Evolutionary conservation across 2,113 vertebrate genomes (phyloP).

Genomic region (Lycaon pictus): DNA sequence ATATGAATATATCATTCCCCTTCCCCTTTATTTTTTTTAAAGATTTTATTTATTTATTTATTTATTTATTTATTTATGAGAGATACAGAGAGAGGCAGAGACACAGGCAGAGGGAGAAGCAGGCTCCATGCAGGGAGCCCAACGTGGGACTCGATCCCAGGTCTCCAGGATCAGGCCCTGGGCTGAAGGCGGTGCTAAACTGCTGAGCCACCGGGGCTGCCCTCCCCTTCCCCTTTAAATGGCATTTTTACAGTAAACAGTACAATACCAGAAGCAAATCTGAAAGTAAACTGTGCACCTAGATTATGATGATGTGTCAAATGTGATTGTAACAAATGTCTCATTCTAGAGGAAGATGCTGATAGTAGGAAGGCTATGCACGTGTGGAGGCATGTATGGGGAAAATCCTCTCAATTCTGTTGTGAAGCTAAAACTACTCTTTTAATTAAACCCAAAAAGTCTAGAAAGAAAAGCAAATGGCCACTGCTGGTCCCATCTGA

Average conservation of each 20-base stretch:
- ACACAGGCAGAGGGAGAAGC: too few species aligned
- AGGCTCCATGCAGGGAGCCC: too few species aligned
- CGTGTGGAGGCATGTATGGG: too few species aligned
- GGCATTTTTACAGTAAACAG: neutral
- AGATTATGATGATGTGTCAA: neutral
- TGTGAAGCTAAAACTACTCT: neutral
- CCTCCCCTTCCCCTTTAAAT: neutral
- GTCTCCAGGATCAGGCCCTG: too few species aligned
- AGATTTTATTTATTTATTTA: too few species aligned
- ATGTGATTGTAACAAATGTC: neutral
- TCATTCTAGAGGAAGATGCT: neutral
- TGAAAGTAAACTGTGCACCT: neutral
- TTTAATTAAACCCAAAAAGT: neutral
- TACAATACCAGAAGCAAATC: neutral
- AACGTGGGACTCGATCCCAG: too few species aligned
- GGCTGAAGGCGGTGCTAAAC: too few species aligned
- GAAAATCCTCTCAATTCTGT: neutral
- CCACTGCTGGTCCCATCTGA: neutral
- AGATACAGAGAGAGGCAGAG: too few species aligned
- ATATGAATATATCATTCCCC: neutral
- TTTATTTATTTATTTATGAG: too few species aligned
- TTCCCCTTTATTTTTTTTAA: neutral
- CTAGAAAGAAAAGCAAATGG: neutral
- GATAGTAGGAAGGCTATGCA: neutral
- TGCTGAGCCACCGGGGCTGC: too few species aligned